phyloP scores from a whole-genome alignment of 1,140 invertebrate genomes.

The Melitaea cinxia region DNA sequence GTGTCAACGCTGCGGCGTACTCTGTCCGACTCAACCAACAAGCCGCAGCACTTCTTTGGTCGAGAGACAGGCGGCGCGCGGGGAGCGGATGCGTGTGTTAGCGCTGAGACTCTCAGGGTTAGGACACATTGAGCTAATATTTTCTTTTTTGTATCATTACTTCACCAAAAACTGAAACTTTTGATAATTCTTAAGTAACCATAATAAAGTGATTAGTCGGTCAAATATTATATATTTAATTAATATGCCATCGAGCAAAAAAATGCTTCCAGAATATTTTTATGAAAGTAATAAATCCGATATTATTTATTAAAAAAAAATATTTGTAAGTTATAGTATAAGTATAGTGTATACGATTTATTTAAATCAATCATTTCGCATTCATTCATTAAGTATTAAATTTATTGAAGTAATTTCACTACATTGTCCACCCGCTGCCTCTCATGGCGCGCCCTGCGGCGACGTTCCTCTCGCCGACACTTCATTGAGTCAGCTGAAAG shows the following conservation, averaged over 20 bases:
- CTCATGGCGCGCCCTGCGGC: slow-evolving; percentile 1
- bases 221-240: too few relatives aligned
- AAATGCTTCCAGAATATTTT: too few relatives aligned
- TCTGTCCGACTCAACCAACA: slow-evolving; percentile 68
- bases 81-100: slow-evolving; percentile 51
- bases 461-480: slow-evolving; percentile 50
- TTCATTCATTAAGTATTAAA: not conserved
- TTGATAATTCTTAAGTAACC: too few relatives aligned
- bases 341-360: too few relatives aligned
- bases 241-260: too few relatives aligned
- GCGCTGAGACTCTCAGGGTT: slow-evolving; percentile 37
- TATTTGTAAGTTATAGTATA: too few relatives aligned
- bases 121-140: slow-evolving; percentile 16
- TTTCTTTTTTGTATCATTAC: not conserved
- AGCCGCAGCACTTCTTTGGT: slow-evolving; percentile 57
- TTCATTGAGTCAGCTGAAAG: slow-evolving; percentile 69
- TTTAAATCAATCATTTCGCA: too few relatives aligned
- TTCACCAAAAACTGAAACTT: too few relatives aligned
- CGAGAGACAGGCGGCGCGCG: slow-evolving; percentile 53
- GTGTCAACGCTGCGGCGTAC: slow-evolving; percentile 67
- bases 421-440: slow-evolving; percentile 28
- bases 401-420: not conserved
- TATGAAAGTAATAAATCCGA: too few relatives aligned
- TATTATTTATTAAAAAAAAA: too few relatives aligned
- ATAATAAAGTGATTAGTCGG: too few relatives aligned